Evolutionary conservation across 2,113 vertebrate species (phyloP), one percentile per base, ranked within the genome.

Genomic region (Uropsilus gracilis): DNA sequence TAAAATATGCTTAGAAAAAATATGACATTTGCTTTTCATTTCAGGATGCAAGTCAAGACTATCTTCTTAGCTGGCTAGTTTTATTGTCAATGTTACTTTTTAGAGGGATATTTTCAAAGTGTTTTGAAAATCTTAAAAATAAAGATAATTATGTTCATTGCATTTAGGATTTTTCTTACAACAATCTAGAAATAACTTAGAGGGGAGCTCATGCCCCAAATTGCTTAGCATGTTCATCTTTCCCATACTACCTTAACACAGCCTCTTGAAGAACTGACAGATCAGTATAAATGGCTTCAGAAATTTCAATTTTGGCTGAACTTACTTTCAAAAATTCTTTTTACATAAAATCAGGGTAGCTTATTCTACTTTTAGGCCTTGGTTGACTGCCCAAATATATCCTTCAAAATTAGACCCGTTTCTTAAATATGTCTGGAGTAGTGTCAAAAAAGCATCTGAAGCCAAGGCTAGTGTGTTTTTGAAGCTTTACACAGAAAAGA

Each of bases 351-450:
- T 92, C 76, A 95, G 91, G 76, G 93, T 75, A 64, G 73, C 53
- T 87, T 91, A 83, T 95, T 98, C 96, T 85, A 96, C 95, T 87
- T 97, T 95, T 91, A 86, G 89, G 75, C 80, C 61, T 87, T 95
- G 46, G 89, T 88, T 92, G 92, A 61, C 82, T 94, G 96, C 78
- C 91, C 93, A 82, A 93, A 86, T 91, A 61, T 55, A 95, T 82
- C 82, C 73, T 95, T 95, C 80, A 94, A 97, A 96, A 97, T 14
- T 91, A 96, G 72, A 72, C 89, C 57, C 57, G 94, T 97, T 97
- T 95, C 91, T 97, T 95, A 96, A 97, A 90, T 94, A 95, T 83
- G 96, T 92, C 91, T 86, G 78, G 53, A 94, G 89, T 86, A 78
- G 46, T 0, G 68, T 97, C 91, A 97, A 94, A 93, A 91, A 89